phyloP scores from a whole-genome alignment of 2,113 vertebrate species.

The Catagonus wagneri region DNA sequence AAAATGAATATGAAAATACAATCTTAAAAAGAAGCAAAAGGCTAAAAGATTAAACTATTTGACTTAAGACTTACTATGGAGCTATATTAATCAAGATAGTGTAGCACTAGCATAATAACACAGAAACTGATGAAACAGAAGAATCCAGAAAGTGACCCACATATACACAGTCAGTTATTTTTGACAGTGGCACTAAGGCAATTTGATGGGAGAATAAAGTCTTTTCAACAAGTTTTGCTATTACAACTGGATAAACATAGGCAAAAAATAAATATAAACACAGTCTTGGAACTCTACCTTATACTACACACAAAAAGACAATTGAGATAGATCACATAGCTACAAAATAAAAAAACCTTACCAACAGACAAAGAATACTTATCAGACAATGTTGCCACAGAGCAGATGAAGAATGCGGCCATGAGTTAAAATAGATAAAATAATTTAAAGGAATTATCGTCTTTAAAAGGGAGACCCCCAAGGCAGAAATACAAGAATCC shows the following conservation, averaged over 20 bases:
- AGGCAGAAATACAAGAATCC: neutral
- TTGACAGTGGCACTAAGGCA: neutral
- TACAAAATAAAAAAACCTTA: neutral
- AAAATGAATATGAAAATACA: neutral
- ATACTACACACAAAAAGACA: neutral
- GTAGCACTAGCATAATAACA: neutral
- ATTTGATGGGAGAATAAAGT: neutral
- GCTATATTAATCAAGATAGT: neutral
- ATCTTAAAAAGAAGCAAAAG: slow-evolving; percentile 42
- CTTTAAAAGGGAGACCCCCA: neutral
- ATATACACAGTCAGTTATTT: neutral
- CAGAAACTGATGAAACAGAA: neutral
- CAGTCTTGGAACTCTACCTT: neutral
- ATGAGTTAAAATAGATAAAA: neutral
- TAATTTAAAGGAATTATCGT: neutral
- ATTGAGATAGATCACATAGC: neutral
- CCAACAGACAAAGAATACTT: neutral
- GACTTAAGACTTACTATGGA: neutral
- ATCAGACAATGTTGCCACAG: neutral
- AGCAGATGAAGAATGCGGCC: neutral
- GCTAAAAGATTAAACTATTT: neutral
- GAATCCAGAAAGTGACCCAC: neutral
- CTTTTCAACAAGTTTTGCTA: neutral
- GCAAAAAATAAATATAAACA: neutral
- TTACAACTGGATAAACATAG: neutral